phyloP scores from a whole-genome alignment of 2,113 vertebrate species.

The Oncorhynchus nerka region DNA sequence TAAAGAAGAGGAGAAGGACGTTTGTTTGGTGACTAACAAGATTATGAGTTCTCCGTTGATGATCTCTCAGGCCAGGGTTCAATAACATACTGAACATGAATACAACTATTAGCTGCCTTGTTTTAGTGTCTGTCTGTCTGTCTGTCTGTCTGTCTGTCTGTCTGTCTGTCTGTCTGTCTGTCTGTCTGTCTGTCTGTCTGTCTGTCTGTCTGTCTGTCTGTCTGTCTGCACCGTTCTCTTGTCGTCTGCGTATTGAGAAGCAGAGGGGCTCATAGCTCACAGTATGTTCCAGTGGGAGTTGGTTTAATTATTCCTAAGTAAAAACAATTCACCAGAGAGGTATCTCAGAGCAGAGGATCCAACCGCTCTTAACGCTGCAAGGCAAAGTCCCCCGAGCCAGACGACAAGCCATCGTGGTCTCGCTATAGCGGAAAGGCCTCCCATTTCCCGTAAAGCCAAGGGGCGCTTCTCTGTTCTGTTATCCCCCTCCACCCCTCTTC shows the following conservation, averaged over 20 bases:
- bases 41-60: background rate
- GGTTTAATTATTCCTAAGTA: slow-evolving; percentile 54
- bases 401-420: slow-evolving; percentile 44
- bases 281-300: slow-evolving; percentile 19
- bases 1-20: slow-evolving; percentile 37
- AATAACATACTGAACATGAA: background rate
- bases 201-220: background rate
- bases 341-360: slow-evolving; percentile 29
- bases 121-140: background rate
- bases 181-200: background rate
- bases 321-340: slow-evolving; percentile 49
- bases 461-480: slow-evolving; percentile 54
- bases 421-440: slow-evolving; percentile 40
- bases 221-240: too few relatives aligned
- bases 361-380: slow-evolving; percentile 7
- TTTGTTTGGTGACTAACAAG: slow-evolving; percentile 41
- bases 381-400: slow-evolving; percentile 38
- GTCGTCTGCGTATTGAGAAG: background rate
- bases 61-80: background rate
- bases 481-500: slow-evolving; percentile 5
- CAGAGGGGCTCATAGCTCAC: background rate
- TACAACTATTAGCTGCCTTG: background rate
- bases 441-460: slow-evolving; percentile 70
- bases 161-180: background rate
- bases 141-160: background rate